phyloP scores from a whole-genome alignment of 2,888 invertebrate genomes.

The Congeria kusceri region DNA sequence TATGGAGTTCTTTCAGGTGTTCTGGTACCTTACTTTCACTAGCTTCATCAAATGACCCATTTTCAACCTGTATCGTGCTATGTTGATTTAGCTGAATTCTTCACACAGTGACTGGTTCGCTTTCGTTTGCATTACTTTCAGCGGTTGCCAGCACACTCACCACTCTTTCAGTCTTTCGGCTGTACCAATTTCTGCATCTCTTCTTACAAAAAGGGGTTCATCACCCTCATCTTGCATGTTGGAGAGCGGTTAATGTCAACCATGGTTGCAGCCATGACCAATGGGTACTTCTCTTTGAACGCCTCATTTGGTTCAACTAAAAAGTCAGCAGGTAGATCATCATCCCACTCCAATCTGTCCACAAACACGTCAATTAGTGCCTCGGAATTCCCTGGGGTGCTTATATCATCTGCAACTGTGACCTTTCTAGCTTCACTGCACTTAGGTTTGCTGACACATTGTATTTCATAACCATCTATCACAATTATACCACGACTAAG shows the following conservation, averaged over 20 bases:
- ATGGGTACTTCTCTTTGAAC: too few relatives aligned
- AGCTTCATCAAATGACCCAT: neutral
- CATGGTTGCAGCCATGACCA: conserved; percentile 7
- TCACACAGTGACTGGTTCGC: neutral
- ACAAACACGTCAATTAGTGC: conserved; percentile 7
- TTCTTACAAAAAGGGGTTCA: conserved; percentile 8
- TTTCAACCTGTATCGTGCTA: too few relatives aligned
- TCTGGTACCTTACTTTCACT: conserved; percentile 6
- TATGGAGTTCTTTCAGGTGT: neutral
- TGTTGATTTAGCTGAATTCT: too few relatives aligned
- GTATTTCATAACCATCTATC: conserved; percentile 8
- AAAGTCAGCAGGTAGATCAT: neutral
- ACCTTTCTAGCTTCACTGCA: conserved; percentile 1
- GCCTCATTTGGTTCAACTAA: neutral
- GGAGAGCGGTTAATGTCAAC: neutral
- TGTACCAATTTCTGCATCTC: conserved; percentile 9
- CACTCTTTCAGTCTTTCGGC: conserved; percentile 12
- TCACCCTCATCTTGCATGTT: neutral
- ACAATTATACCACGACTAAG: conserved; percentile 1
- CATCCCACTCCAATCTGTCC: conserved; percentile 3
- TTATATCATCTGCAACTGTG: conserved; percentile 9
- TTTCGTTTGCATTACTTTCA: conserved; percentile 8
- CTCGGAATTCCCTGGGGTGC: conserved; percentile 13
- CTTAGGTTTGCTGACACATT: neutral
- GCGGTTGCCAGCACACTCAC: neutral